Evolutionary conservation across 2,113 vertebrate species (phyloP), one percentile per base, ranked within the genome.

Genomic region (Gila orcuttii): DNA sequence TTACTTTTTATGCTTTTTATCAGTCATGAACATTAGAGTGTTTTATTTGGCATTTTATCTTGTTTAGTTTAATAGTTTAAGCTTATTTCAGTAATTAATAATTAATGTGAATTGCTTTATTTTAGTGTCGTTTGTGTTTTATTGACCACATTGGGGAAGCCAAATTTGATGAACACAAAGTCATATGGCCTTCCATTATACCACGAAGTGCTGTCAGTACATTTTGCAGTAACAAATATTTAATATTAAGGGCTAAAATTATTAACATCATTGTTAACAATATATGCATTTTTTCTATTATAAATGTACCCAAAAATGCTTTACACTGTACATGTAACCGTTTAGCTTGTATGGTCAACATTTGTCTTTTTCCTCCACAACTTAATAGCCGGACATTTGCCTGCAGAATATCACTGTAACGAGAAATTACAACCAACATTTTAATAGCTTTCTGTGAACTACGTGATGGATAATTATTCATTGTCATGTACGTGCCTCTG

Each of bases 381-480:
- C 23, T 64, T 79, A 36, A n/a, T 42, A 45, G 50, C 50, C 21
- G 76, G 17, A 31, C 31, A 19, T n/a, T 79, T 47, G 57, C 78
- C 57, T 62, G 59, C 79, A 80, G n/a, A 47, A 64, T 42, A 60
- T n/a, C 2, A 64, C 36, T 75, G 39, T 75, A 28, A 31, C 13
- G 36, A 62, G 57, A 28, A 59, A 47, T 47, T 11, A 80, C 36
- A 80, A 47, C 2, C 23, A 62, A 47, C n/a, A 8, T 47, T 62
- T 45, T 47, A 62, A 45, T 59, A 79, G 79, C 59, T 64, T 81
- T 81, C 59, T 66, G 39, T 64, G 39, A 28, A 64, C 39, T 66
- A 60, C 57, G 7, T 57, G 39, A 19, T 47, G 59, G 25, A 81
- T 64, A 81, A 81, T 80, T 80, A 81, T 81, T 81, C 59, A 81